Percentiles rank a stretch among this genome's conserved stretches.
These are phyloP conservation scores for Frankliniella fusca DNA, from an alignment of 2,888 invertebrate species.

Conservation along the genomic window DNA sequence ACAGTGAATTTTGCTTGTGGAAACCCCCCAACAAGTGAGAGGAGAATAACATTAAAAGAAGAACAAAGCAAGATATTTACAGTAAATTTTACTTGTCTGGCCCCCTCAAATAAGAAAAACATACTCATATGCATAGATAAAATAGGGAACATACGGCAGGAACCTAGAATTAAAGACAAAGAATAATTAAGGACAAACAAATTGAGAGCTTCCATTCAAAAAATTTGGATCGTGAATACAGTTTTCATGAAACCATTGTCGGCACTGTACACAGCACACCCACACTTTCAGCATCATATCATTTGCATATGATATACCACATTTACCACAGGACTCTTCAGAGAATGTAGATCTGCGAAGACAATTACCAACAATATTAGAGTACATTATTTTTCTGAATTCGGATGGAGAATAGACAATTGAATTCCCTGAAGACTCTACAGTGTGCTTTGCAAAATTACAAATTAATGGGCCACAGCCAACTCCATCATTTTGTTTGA, in stretches of 20 bases:
- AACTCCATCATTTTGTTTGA: background rate
- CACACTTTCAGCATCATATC: background rate
- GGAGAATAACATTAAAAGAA: too few relatives aligned
- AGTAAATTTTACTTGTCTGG: too few relatives aligned
- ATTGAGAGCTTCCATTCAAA: background rate
- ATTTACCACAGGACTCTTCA: background rate
- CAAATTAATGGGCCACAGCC: background rate
- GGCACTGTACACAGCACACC: background rate
- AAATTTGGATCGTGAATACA: background rate
- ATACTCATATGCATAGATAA: too few relatives aligned
- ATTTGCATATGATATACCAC: background rate
- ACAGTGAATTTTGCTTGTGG: too few relatives aligned
- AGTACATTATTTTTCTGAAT: background rate
- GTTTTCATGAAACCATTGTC: background rate
- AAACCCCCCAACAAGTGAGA: too few relatives aligned
- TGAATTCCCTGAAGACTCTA: too few relatives aligned
- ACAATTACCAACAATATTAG: background rate
- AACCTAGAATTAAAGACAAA: too few relatives aligned
- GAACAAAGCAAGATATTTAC: too few relatives aligned
- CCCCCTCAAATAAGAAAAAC: too few relatives aligned
- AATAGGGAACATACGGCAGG: too few relatives aligned
- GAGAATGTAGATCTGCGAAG: background rate
- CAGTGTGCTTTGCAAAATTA: background rate
- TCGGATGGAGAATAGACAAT: background rate
- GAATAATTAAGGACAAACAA: background rate